Conservation (phyloP, 2,797 vertebrate genomes). For the Peromyscus eremicus region DNA sequence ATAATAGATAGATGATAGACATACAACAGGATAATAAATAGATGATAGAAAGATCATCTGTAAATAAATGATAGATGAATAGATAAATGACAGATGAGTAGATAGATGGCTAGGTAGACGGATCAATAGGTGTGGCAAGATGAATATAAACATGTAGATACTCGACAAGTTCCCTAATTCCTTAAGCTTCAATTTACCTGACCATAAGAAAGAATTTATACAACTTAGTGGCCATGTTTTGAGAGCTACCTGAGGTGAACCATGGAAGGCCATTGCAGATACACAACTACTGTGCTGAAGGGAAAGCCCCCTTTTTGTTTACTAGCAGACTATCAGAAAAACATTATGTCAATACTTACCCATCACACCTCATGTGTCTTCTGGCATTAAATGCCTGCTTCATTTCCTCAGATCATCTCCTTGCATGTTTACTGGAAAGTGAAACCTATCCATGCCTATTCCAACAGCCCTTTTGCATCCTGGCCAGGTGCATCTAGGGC, state of each 20-base stretch:
- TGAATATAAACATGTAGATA: background rate
- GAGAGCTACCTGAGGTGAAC: background rate
- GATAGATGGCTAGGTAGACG: background rate
- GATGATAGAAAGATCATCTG: background rate
- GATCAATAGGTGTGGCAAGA: background rate
- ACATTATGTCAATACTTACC: background rate
- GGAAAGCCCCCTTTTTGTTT: background rate
- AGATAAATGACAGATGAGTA: background rate
- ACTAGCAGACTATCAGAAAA: background rate
- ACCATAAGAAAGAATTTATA: background rate
- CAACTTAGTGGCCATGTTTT: background rate
- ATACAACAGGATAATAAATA: background rate
- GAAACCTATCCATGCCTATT: background rate
- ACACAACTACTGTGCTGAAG: background rate
- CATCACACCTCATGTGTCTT: background rate
- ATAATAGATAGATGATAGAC: background rate
- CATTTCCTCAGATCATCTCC: background rate
- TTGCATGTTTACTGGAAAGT: background rate
- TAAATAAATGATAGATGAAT: background rate
- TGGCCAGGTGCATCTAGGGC: conserved; percentile 23
- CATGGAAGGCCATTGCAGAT: accelerated
- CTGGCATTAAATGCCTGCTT: background rate
- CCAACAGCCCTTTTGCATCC: conserved; percentile 54
- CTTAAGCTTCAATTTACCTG: conserved; percentile 19
- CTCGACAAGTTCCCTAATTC: background rate